A percentile compares a stretch with the other conserved stretches of the same genome.
Evolutionary conservation across 2,888 invertebrate genomes (phyloP).

Genomic region (Tanytarsus gracilentus): DNA sequence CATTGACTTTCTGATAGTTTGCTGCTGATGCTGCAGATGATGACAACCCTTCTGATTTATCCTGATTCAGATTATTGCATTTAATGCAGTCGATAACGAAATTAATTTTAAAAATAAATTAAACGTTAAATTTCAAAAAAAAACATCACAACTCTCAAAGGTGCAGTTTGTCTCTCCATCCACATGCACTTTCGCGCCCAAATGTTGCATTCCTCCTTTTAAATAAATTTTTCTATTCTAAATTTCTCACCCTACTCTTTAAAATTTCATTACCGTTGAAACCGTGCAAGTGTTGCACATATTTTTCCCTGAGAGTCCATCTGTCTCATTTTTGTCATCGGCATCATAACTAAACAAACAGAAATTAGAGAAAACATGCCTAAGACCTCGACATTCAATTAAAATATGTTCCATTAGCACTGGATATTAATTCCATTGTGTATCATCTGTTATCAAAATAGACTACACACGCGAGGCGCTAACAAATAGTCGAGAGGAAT

Average conservation of each 20-base stretch:
- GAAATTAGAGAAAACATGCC: constrained; percentile 12
- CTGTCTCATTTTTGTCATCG: constrained; percentile 18
- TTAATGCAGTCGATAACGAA: too few relatives aligned
- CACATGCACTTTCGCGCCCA: constrained; percentile 25
- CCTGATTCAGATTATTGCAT: too few relatives aligned
- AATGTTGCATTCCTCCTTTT: constrained; percentile 1
- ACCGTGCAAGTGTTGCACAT: constrained; percentile 21
- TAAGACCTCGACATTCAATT: constrained; percentile 13
- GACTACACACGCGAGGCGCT: neutral
- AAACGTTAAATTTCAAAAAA: neutral
- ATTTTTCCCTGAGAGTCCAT: constrained; percentile 20
- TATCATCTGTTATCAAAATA: constrained; percentile 19
- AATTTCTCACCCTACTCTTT: neutral
- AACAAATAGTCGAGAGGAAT: neutral
- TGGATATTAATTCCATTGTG: constrained; percentile 11
- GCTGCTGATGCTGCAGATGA: too few relatives aligned
- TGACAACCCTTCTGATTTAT: too few relatives aligned
- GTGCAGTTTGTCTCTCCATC: neutral
- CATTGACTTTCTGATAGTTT: too few relatives aligned
- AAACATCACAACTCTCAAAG: too few relatives aligned
- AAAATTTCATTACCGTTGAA: neutral
- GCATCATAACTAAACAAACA: constrained; percentile 5
- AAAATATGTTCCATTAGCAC: constrained; percentile 25
- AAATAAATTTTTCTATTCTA: neutral
- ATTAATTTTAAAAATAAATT: too few relatives aligned